Percentiles rank a stretch among this genome's conserved stretches.
These are phyloP conservation scores for human (Homo sapiens) DNA, from an alignment of 2,113 vertebrate genomes.

Conservation along the genomic window DNA sequence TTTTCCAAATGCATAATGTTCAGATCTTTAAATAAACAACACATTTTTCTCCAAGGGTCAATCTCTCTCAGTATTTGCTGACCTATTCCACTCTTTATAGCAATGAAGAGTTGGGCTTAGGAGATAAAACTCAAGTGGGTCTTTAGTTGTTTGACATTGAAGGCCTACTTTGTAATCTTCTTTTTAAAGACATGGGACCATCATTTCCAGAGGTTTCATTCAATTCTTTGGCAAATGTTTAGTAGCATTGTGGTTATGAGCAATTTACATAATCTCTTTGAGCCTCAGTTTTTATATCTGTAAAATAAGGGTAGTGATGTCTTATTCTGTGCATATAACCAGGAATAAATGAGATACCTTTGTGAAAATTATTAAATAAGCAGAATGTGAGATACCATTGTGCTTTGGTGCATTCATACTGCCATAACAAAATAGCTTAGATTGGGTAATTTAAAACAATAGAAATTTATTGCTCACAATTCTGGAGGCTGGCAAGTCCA, in stretches of 20 bases:
- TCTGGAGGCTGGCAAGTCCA: background rate
- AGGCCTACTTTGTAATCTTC: background rate
- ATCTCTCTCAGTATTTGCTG: background rate
- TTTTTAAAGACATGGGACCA: background rate
- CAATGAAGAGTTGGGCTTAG: background rate
- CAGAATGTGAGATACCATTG: background rate
- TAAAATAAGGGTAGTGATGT: background rate
- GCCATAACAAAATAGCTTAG: background rate
- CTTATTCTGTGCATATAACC: background rate
- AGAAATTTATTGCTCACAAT: background rate
- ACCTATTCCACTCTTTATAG: background rate
- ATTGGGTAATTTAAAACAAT: background rate
- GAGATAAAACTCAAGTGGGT: background rate
- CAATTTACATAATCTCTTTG: background rate
- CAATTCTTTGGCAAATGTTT: background rate
- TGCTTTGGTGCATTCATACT: background rate
- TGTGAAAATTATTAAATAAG: background rate
- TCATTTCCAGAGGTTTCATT: background rate
- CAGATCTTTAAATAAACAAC: slow-evolving; percentile 1
- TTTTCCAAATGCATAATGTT: background rate
- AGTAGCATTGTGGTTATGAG: slow-evolving; percentile 13
- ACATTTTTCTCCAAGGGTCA: background rate
- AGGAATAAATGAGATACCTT: background rate
- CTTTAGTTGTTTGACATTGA: slow-evolving; percentile 2
- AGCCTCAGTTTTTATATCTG: background rate